phyloP scores from a whole-genome alignment of 2,888 invertebrate species.

The Mactromeris polynyma region DNA sequence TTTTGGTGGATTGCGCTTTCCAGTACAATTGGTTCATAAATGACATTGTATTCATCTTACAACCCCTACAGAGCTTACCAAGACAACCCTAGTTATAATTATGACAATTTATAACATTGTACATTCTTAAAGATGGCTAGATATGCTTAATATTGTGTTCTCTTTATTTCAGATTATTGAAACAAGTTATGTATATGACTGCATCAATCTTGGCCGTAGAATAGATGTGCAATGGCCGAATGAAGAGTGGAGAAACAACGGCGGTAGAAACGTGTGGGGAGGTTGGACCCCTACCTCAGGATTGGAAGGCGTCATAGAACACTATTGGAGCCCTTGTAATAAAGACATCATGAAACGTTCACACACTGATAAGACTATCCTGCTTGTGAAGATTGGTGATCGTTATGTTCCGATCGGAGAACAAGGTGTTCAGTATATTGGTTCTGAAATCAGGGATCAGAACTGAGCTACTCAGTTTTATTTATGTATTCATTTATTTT shows the following conservation, averaged over 20 bases:
- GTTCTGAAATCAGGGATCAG: slow-evolving; percentile 46
- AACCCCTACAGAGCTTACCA: too few relatives aligned
- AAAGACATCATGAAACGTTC: slow-evolving; percentile 95
- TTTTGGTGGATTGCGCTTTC: too few relatives aligned
- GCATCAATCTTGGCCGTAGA: slow-evolving; percentile 95
- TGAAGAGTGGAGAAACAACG: slow-evolving; percentile 94
- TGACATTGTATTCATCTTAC: too few relatives aligned
- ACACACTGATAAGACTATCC: slow-evolving; percentile 96
- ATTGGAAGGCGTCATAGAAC: slow-evolving; percentile 96
- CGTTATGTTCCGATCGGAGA: slow-evolving; percentile 97
- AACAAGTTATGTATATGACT: slow-evolving; percentile 92
- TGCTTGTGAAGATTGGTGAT: slow-evolving; percentile 97
- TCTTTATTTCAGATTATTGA: slow-evolving; percentile 83
- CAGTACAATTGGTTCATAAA: too few relatives aligned
- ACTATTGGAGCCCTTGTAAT: slow-evolving; percentile 97
- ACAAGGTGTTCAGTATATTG: slow-evolving; percentile 90
- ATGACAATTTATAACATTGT: too few relatives aligned
- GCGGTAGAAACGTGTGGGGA: slow-evolving; percentile 96
- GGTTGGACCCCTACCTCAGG: slow-evolving; percentile 96
- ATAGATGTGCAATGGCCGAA: slow-evolving; percentile 99
- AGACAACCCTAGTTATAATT: too few relatives aligned
- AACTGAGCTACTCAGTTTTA: neutral
- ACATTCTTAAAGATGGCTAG: too few relatives aligned
- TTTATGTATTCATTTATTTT: slow-evolving; percentile 2
- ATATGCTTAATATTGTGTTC: neutral